Base-by-base conservation (phyloP, 2,113 vertebrate genomes). In the Neodontobutis hainanensis region DNA sequence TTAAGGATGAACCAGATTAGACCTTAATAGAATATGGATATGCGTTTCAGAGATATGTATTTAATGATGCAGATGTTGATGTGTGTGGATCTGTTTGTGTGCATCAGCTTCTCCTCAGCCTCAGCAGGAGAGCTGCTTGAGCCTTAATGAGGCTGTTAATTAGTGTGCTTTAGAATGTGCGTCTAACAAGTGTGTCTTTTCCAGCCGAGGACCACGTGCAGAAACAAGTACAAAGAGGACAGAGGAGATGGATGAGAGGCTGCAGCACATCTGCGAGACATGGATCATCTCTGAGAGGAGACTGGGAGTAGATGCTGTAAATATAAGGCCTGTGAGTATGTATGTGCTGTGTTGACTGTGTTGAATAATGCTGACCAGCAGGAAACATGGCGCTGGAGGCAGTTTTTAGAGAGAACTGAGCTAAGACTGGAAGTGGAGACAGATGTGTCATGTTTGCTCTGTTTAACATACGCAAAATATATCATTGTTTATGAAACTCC, bases 111-210 rank as follows among this genome's bases (percentile, higher is more conserved):
- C 73, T 74, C 14, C 48, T 73, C 51, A 34, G 51, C 49, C 84
- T 2, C 74, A 75, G 85, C 76, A 73, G 83, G 84, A 83, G 80
- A 77, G 73, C 65, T 64, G 36, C 82, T 85, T 55, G 73, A 89
- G 80, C 75, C 79, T 75, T 91, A 91, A 92, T 65, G 76, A 86
- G 89, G 65, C 73, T 90, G 88, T 89, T 91, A 91, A 91, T 92
- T 89, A 90, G 83, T 86, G 78, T 81, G 73, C 73, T 77, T 87
- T 87, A 87, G 76, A 84, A 83, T 88, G 83, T 81, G 84, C 72
- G 70, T 86, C 76, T 87, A 85, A 85, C 78, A 77, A 89, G 78
- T 81, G 56, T 88, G 75, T 79, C 57, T 75, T 80, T 77, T 70
- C 79, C 76, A 73, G 55, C 65, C 66, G 52, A 77, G 67, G 49